Evolutionary conservation across 2,888 invertebrate species (phyloP), one percentile per base, ranked within the genome.

Genomic region (Chloroclystis v-ata): DNA sequence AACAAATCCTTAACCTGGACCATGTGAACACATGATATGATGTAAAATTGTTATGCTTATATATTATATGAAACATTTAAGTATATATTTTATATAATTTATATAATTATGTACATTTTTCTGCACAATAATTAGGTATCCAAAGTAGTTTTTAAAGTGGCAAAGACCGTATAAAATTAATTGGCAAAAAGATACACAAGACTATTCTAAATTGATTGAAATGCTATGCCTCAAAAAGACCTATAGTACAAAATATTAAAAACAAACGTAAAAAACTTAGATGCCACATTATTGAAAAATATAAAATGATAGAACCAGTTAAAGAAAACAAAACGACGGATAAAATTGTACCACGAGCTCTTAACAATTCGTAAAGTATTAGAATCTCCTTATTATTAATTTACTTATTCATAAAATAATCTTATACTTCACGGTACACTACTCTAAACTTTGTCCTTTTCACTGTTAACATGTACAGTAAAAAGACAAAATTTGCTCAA

Each of bases 401-500:
- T 82, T 67, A 66, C 71, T 77, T 81, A 81, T 66, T 35, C 20
- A 20, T 35, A 24, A 35, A 16, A 65, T 68, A 73, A 70, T 59
- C 75, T 78, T 66, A 77, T 72, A 76, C 75, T 78, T 76, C 74
- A 77, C 75, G 71, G 72, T 80, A 80, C 67, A 74, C 75, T 83
- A 84, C 72, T 78, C 76, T 80, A 82, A 70, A 64, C 63, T 80
- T 78, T 82, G 82, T 76, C 71, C 77, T 82, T 80, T 81, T 76
- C 83, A 82, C 84, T 73, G 70, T 52, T 47, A 50, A 52, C 52
- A 48, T 47, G 60, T 52, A 58, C 78, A 82, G 81, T 82, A 79
- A 80, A 81, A 82, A 82, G 75, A 80, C 59, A 77, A 84, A 84
- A 79, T 65, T 78, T 61, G 83, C 84, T 84, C 87, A 78, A 79